These are phyloP conservation scores for Standfussiana lucernea DNA, from an alignment of 2,888 invertebrate genomes.

Conservation along the genomic window DNA sequence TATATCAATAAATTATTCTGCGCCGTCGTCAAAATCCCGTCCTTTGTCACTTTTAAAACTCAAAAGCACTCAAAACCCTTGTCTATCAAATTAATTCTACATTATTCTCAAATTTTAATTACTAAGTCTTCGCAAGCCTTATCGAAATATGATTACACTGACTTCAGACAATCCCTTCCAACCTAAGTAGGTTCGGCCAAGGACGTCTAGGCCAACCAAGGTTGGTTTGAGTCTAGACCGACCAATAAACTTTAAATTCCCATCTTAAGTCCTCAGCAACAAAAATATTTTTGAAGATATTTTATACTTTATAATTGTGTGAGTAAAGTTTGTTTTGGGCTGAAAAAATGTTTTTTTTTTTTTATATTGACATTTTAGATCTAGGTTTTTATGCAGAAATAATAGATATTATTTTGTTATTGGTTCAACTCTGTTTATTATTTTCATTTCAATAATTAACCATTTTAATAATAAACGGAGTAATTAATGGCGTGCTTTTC, in stretches of 20 bases:
- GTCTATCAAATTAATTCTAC: conserved; percentile 50
- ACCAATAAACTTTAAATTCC: conserved; percentile 37
- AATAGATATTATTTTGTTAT: conserved; percentile 1
- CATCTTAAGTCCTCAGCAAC: conserved; percentile 3
- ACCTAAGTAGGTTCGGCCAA: conserved; percentile 55
- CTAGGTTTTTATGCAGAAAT: conserved; percentile 6
- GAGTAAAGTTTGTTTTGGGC: conserved; percentile 14
- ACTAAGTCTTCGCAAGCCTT: conserved; percentile 42
- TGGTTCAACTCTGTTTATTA: background rate
- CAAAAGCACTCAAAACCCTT: conserved; percentile 35
- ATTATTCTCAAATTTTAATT: conserved; percentile 56
- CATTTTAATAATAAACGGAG: too few relatives aligned
- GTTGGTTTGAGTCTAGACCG: conserved; percentile 49
- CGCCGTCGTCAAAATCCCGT: conserved; percentile 32
- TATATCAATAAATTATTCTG: conserved; percentile 49
- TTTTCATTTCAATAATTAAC: too few relatives aligned
- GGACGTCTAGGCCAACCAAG: conserved; percentile 67
- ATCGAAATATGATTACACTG: conserved; percentile 60
- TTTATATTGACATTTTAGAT: background rate
- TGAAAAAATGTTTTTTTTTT: background rate
- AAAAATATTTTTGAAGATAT: conserved; percentile 37
- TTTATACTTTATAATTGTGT: conserved; percentile 35
- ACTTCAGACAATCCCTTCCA: conserved; percentile 60
- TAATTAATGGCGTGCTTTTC: too few relatives aligned
- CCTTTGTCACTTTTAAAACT: conserved; percentile 43